A percentile compares a stretch with the other conserved stretches of the same genome.
Evolutionary conservation across 23 tunicate genomes (phyloP).

Genomic region (Trididemnum nubilum): DNA sequence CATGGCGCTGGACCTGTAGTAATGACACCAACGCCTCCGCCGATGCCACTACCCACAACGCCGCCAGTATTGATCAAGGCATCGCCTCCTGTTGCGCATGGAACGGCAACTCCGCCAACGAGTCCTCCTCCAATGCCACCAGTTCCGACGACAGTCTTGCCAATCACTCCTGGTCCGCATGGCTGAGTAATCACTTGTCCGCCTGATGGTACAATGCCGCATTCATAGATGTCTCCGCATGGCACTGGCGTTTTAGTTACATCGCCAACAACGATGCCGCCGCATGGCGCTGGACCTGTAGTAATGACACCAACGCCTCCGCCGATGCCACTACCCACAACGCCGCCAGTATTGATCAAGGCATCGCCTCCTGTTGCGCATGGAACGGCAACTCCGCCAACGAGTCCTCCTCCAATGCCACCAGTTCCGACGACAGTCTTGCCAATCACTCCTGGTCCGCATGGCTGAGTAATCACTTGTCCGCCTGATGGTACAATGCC

Average conservation of each 20-base stretch:
- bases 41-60: neutral
- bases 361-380: neutral
- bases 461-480: neutral
- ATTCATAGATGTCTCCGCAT: conserved; percentile 1
- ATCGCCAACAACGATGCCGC: neutral
- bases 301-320: neutral
- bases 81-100: neutral
- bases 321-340: neutral
- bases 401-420: neutral
- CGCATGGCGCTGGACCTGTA: neutral
- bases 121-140: neutral
- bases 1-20: neutral
- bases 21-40: neutral
- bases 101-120: neutral
- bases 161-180: conserved; percentile 3
- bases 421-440: neutral
- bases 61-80: neutral
- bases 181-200: neutral
- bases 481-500: neutral
- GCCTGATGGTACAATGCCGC: neutral
- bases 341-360: neutral
- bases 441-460: conserved; percentile 4
- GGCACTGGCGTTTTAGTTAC: neutral
- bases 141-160: neutral
- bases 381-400: neutral